Conservation (phyloP, 2,113 vertebrate species). For the Odocoileus hemionus region DNA sequence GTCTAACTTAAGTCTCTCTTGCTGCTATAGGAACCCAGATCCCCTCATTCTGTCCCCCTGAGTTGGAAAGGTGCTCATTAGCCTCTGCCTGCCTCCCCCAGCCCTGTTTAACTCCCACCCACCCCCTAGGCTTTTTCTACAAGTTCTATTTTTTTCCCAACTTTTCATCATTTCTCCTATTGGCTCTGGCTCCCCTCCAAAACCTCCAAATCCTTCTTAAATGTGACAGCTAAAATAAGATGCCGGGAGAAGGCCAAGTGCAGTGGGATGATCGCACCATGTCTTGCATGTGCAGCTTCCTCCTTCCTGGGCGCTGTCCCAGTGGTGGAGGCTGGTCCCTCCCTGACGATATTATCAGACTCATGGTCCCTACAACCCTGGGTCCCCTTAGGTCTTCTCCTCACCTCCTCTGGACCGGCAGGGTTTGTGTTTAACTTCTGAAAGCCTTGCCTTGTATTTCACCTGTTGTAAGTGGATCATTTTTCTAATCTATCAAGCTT, state of each 20-base stretch:
- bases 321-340: background rate
- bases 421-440: background rate
- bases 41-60: background rate
- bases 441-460: background rate
- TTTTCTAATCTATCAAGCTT: background rate
- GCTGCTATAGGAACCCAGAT: background rate
- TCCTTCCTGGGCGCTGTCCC: background rate
- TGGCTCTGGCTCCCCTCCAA: slow-evolving; percentile 48
- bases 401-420: too few species aligned
- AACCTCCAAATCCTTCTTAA: slow-evolving; percentile 49
- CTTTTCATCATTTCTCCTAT: slow-evolving; percentile 21
- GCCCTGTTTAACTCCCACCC: background rate
- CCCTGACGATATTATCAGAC: background rate
- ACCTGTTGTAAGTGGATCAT: background rate
- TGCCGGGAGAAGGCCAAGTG: slow-evolving; percentile 15
- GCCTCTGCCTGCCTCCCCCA: background rate
- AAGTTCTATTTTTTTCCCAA: background rate
- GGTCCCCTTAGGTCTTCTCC: too few species aligned
- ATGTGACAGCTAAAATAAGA: slow-evolving; percentile 65
- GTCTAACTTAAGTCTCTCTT: background rate
- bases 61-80: background rate
- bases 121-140: background rate
- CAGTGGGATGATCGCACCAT: background rate
- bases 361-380: background rate
- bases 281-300: background rate